Evolutionary conservation across 2,888 invertebrate species (phyloP), one percentile per base, ranked within the genome.

Genomic region (Zygogramma bicolorata): DNA sequence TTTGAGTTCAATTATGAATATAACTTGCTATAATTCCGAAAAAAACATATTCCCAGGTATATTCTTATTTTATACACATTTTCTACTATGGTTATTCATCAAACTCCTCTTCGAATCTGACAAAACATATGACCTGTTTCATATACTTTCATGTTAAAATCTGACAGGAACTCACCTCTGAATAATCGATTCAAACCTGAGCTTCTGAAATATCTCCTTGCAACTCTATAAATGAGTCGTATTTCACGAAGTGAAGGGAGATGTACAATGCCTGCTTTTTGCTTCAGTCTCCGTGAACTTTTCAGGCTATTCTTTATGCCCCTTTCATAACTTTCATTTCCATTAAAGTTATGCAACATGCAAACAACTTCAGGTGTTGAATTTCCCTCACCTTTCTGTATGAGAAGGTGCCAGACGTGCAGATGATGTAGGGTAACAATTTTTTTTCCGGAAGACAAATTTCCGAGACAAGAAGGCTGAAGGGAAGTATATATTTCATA

Each of bases 301-400:
- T 74, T 75, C 74, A 73, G 67, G 68, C 77, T 68, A 77, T 79
- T 76, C 77, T 79, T 80, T 78, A 78, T 79, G 79, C 79, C 66
- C 79, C 78, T 79, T 80, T 79, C 78, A 80, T 76, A 80, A 77
- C 77, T 79, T 77, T 78, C 73, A 68, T 76, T 77, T 79, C 79
- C 79, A 80, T 80, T 80, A 78, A 79, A 79, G 75, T 78, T 77
- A 76, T 78, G 80, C 75, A 78, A 71, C 79, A 79, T 76, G 79
- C 77, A 79, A 79, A 80, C 77, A 79, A 72, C 74, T 76, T 74
- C 80, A 80, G 80, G 79, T 80, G 80, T 77, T 75, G 71, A 67
- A 77, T 77, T 80, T 80, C 77, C 77, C 77, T 71, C 60, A 71
- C 57, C 34, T 61, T n/a, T 46, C 6, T 61, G 6, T 31, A 15